These are phyloP conservation scores for Triplophysa bombifrons DNA, from an alignment of 2,797 vertebrate species.

Conservation along the genomic window DNA sequence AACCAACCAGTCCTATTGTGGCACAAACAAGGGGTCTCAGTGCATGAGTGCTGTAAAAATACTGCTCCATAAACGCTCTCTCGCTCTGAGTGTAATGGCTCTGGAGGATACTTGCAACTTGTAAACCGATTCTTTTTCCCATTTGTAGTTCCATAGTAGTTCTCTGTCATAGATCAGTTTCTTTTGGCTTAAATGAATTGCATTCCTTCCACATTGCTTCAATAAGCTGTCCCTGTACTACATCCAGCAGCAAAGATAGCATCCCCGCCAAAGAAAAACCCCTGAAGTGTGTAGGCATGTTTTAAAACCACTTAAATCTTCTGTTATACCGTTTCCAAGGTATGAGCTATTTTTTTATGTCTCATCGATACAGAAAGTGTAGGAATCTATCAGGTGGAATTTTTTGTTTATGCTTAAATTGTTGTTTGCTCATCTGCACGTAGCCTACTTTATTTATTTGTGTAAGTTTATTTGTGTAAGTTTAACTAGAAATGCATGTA, in stretches of 20 bases:
- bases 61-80: conserved; percentile 4
- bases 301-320: no score
- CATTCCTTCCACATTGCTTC: neutral
- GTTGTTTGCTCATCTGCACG: no score
- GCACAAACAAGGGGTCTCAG: conserved; percentile 24
- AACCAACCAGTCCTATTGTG: conserved; percentile 34
- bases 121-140: neutral
- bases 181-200: neutral
- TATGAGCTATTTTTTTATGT: no score
- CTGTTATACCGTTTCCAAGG: no score
- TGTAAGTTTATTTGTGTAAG: no score
- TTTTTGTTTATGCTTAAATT: no score
- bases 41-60: conserved; percentile 18
- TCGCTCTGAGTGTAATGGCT: neutral
- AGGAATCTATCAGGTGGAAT: no score
- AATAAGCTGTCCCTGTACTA: neutral
- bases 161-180: neutral
- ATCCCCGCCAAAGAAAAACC: neutral
- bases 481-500: no score
- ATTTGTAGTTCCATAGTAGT: neutral
- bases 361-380: no score
- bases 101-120: neutral
- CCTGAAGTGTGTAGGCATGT: neutral
- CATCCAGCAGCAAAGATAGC: neutral
- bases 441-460: no score